Base-by-base conservation (phyloP, 2,888 invertebrate genomes). In the Timema podura region DNA sequence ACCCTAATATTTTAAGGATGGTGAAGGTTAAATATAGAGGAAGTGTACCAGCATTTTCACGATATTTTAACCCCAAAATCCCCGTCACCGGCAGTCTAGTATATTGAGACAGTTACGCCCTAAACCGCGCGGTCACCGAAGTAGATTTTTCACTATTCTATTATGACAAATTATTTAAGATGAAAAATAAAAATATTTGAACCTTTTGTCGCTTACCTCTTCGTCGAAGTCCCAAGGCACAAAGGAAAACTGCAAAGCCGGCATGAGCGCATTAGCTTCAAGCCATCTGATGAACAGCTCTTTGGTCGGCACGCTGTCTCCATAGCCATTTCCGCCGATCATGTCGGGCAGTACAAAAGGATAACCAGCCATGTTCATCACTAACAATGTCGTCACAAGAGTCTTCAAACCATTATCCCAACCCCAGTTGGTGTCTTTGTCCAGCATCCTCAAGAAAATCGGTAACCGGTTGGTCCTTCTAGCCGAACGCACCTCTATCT, bases 321-420 rank as follows among this genome's bases (percentile, higher is more conserved):
- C 83, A 76, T 83, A 88, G 0, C 86, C 88, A 74, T 88, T 90
- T 0, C 90, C 90, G 0, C 89, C 90, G 64, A 90, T 88, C 89
- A 93, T 92, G 78, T 93, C 93, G 0, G 93, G 92, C n/a, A 94
- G 80, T 6, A 93, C 89, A 76, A 88, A 85, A 0, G 90, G 87
- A 80, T 90, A 91, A 0, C 91, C 91, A 70, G 86, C 83, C 64
- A 88, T 80, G 76, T 83, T 86, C 83, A 86, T 71, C 67, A 89
- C 88, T 13, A 92, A 78, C 0, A 91, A 84, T 0, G 91, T 89
- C 0, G 93, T 91, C 64, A 94, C 85, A 49, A 93, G 79, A 1
- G 91, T 88, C 3, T 87, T 81, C 0, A 93, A 82, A 0, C 93
- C 93, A 73, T 81, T 81, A 47, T 78, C 73, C 67, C 77, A 76